phyloP scores from a whole-genome alignment of 2,797 vertebrate genomes.

The Coracias cyanogaster region DNA sequence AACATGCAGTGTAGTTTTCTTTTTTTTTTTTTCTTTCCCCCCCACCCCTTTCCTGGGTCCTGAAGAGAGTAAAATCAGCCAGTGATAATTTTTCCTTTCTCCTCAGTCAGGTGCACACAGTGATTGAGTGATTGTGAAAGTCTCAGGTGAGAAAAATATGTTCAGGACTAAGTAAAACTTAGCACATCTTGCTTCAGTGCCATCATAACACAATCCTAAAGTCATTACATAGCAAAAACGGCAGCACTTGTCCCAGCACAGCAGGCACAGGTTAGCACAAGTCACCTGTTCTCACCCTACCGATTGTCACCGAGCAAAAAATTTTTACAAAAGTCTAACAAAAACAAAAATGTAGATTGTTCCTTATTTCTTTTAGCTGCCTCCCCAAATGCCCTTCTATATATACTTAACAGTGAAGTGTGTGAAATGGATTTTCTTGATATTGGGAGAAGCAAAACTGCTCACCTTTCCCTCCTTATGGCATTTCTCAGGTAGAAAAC shows the following conservation, averaged over 20 bases:
- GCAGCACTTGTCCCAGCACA: background rate
- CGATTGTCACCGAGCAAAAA: background rate
- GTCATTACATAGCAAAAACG: background rate
- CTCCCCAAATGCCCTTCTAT: background rate
- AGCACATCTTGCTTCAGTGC: background rate
- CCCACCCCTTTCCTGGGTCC: fast-evolving
- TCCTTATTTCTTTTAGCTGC: background rate
- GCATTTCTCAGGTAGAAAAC: background rate
- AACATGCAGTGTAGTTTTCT: conserved; percentile 31
- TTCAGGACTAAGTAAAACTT: conserved; percentile 1
- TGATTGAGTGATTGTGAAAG: conserved; percentile 35
- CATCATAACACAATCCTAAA: background rate
- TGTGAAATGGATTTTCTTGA: background rate
- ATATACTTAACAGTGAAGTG: fast-evolving
- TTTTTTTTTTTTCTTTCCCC: background rate
- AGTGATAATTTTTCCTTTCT: conserved; percentile 64
- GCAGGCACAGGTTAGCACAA: background rate
- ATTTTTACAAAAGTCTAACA: background rate
- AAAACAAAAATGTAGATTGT: background rate
- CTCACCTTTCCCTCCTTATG: background rate
- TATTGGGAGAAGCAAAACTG: background rate
- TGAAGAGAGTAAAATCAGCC: conserved; percentile 49
- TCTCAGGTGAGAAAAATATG: background rate
- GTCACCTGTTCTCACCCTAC: background rate
- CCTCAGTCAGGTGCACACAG: conserved; percentile 33